These are phyloP conservation scores for Ceramica pisi DNA, from an alignment of 2,888 invertebrate genomes.

Conservation along the genomic window DNA sequence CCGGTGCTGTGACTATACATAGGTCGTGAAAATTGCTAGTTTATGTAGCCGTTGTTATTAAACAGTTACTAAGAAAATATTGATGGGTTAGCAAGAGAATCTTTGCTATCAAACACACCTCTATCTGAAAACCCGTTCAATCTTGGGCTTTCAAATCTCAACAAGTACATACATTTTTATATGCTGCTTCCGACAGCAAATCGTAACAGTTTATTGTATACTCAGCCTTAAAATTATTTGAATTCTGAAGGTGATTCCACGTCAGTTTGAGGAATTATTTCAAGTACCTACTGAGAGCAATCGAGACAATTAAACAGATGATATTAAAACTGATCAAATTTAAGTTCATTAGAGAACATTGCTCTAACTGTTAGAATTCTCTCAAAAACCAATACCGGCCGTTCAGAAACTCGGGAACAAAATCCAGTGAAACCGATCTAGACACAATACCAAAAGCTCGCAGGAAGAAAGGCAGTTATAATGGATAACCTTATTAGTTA, in stretches of 20 bases:
- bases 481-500: conserved; percentile 45
- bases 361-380: background rate
- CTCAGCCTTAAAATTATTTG: too few relatives aligned
- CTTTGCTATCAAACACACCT: background rate
- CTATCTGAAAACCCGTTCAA: too few relatives aligned
- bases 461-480: conserved; percentile 53
- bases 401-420: background rate
- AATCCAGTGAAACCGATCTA: background rate
- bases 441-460: background rate
- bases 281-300: too few relatives aligned
- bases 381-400: background rate
- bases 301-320: too few relatives aligned
- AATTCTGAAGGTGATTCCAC: too few relatives aligned
- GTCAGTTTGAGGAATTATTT: too few relatives aligned
- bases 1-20: background rate
- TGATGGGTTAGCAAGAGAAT: background rate
- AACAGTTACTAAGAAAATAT: background rate
- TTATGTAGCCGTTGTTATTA: background rate
- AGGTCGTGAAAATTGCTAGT: background rate
- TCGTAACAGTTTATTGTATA: too few relatives aligned
- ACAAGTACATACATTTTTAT: too few relatives aligned
- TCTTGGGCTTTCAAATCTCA: too few relatives aligned
- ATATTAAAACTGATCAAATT: too few relatives aligned
- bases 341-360: too few relatives aligned
- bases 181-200: too few relatives aligned